A percentile compares a stretch with the other conserved stretches of the same genome.
These are phyloP conservation scores for Olivierus martensii DNA, from an alignment of 1,140 invertebrate species.

Conservation along the genomic window DNA sequence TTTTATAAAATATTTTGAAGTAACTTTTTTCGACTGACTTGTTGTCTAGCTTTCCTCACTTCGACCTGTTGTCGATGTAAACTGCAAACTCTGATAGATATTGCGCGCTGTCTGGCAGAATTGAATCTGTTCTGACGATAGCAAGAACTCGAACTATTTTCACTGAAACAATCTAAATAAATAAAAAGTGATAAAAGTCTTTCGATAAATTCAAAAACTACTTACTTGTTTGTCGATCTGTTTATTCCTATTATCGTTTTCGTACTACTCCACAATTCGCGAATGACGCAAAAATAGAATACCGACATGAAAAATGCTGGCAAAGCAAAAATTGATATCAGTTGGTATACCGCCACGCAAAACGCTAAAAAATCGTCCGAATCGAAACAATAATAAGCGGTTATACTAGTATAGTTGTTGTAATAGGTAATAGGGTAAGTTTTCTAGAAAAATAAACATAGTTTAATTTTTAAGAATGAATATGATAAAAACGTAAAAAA, in stretches of 20 bases:
- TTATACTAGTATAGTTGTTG: conserved; percentile 27
- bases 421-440: conserved; percentile 26
- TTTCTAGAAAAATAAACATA: conserved; percentile 20
- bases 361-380: conserved; percentile 21
- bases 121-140: no score
- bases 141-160: no score
- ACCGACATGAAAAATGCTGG: conserved; percentile 30
- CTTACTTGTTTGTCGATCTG: conserved; percentile 7
- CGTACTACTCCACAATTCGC: conserved; percentile 32
- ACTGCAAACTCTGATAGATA: no score
- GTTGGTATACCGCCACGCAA: conserved; percentile 29
- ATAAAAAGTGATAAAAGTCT: background rate
- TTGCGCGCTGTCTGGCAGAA: no score
- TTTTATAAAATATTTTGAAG: no score
- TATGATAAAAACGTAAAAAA: background rate
- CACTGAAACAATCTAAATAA: background rate
- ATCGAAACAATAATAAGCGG: conserved; percentile 27
- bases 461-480: no score
- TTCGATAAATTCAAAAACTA: background rate
- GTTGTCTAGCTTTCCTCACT: no score
- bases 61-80: no score
- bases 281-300: conserved; percentile 33
- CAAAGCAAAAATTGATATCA: conserved; percentile 30
- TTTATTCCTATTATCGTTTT: conserved; percentile 14
- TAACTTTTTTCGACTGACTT: no score